These are phyloP conservation scores for Troides oblongomaculatus DNA, from an alignment of 2,888 invertebrate genomes.

Conservation along the genomic window DNA sequence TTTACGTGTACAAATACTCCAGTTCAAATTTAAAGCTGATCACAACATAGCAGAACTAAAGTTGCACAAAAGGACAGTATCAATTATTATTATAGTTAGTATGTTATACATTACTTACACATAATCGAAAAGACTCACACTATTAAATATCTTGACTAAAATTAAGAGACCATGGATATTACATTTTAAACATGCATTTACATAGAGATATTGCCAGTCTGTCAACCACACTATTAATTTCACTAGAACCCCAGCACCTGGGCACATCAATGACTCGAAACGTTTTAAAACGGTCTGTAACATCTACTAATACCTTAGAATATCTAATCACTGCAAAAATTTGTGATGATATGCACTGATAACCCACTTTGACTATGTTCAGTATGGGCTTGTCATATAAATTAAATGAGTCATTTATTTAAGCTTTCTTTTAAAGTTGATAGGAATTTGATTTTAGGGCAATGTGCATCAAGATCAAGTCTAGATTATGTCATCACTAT, in stretches of 20 bases:
- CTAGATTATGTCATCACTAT: constrained; percentile 71
- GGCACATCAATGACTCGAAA: constrained; percentile 73
- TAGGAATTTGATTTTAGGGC: constrained; percentile 62
- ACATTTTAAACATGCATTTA: constrained; percentile 75
- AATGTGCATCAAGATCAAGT: constrained; percentile 62
- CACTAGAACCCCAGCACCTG: constrained; percentile 76
- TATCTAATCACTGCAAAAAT: constrained; percentile 78
- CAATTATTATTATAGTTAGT: constrained; percentile 66
- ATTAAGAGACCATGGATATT: constrained; percentile 77
- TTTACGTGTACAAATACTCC: constrained; percentile 72
- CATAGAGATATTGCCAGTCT: constrained; percentile 80
- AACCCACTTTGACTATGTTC: constrained; percentile 68
- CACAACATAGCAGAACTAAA: constrained; percentile 77
- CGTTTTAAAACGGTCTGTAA: constrained; percentile 74
- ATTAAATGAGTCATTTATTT: constrained; percentile 56
- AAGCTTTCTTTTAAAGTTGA: constrained; percentile 60
- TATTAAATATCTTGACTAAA: constrained; percentile 80
- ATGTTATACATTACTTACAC: constrained; percentile 71
- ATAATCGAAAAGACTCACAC: constrained; percentile 76
- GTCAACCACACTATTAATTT: constrained; percentile 75
- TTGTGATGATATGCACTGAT: constrained; percentile 81
- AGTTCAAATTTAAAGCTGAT: constrained; percentile 76
- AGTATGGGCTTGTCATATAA: constrained; percentile 58
- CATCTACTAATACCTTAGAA: constrained; percentile 79
- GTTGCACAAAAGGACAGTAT: constrained; percentile 76